A percentile compares a stretch with the other conserved stretches of the same genome.
phyloP scores from a whole-genome alignment of 2,113 vertebrate species.

The Hymenochirus boettgeri region DNA sequence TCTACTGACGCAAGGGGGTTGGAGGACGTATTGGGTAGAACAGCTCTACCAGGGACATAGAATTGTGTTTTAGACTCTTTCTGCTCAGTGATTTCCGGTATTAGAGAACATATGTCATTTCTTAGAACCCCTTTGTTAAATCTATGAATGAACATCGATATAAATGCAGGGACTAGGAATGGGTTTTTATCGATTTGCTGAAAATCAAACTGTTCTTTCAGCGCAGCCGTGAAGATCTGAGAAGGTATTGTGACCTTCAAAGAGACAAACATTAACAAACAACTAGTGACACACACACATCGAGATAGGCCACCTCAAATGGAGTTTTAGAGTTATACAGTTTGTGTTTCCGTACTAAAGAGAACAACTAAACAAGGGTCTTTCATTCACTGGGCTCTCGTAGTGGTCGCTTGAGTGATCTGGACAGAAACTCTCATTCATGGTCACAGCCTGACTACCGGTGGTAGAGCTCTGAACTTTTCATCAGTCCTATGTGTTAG shows the following conservation, averaged over 20 bases:
- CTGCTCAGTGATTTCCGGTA: no score
- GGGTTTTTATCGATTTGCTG: background rate
- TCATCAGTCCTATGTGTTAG: constrained; percentile 88
- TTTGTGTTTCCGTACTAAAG: constrained; percentile 51
- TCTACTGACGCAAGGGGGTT: no score
- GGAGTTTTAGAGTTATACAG: constrained; percentile 54
- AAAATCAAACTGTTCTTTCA: background rate
- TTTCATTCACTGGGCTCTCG: constrained; percentile 52
- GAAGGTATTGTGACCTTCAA: constrained; percentile 30
- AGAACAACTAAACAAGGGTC: constrained; percentile 50
- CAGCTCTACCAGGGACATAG: no score
- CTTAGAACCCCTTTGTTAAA: background rate
- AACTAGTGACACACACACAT: constrained; percentile 48
- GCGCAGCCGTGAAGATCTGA: background rate
- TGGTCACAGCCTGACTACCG: constrained; percentile 61
- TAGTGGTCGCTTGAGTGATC: constrained; percentile 61
- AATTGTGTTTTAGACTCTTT: no score
- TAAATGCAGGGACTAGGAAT: background rate
- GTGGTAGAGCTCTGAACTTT: constrained; percentile 77
- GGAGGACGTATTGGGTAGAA: no score
- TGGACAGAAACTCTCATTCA: constrained; percentile 68
- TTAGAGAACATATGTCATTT: background rate
- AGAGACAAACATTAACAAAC: constrained; percentile 29
- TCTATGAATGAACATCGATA: background rate
- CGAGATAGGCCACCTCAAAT: constrained; percentile 44